Evolutionary conservation across 2,888 invertebrate genomes (phyloP), one percentile per base, ranked within the genome.

Genomic region (Thelaira solivaga): DNA sequence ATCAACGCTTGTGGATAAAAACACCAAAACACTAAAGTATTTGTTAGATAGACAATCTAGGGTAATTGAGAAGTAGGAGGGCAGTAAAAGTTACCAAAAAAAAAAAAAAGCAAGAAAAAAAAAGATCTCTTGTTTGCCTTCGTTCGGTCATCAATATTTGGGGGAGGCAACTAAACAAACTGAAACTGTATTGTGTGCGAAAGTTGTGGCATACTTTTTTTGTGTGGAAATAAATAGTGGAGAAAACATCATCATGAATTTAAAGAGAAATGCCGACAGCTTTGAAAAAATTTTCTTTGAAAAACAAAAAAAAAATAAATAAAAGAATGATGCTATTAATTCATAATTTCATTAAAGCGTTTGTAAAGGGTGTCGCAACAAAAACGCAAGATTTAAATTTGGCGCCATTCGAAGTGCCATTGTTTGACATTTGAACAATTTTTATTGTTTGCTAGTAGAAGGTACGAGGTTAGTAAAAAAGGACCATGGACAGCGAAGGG

Each of bases 161-260:
- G 11, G 67, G 43, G 59, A 74, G 59, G 65, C 51, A 51, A 47
- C 49, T 57, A 29, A 59, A 22, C 10, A 18, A 31, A 51, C n/a
- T 47, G 51, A 61, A 68, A 39, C 41, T 34, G n/a, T 51, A 11
- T 45, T 24, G 67, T 74, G 64, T 78, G 78, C 78, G 78, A 74
- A 74, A 78, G 78, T 69, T 64, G 59, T 78, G 78, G 74, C 78
- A 78, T 78, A 74, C 51, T 74, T 74, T n/a, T n/a, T 78, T 65
- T 36, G 59, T 74, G 64, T 69, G 69, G 59, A 57, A 41, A 26
- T 53, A 69, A 64, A 36, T 16, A 61, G 59, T 22, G 31, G 4
- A 31, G 65, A 65, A 4, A 69, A 24, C n/a, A 57, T 2, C 13
- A 22, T 20, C 4, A 47, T 31, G n/a, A 6, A 43, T 68, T 41